phyloP scores from a whole-genome alignment of 2,888 invertebrate genomes.

The Agrilus cyanescens region DNA sequence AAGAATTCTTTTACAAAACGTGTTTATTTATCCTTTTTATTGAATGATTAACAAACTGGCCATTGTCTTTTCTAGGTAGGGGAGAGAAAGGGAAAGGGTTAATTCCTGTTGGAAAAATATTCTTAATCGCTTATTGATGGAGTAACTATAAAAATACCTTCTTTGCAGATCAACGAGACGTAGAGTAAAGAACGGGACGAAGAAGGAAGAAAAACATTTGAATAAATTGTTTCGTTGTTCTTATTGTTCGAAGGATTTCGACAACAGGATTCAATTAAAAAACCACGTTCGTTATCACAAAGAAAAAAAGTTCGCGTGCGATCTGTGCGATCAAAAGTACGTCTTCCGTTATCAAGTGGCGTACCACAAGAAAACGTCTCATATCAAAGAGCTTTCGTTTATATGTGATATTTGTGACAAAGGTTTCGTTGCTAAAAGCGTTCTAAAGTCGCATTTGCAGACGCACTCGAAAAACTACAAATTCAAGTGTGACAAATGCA shows the following conservation, averaged over 20 bases:
- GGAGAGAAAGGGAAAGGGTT: no score
- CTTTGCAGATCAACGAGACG: no score
- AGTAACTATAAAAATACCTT: no score
- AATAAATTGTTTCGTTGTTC: slow-evolving; percentile 26
- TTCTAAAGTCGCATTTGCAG: slow-evolving; percentile 13
- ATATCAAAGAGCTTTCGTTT: slow-evolving; percentile 4
- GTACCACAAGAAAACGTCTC: slow-evolving; percentile 4
- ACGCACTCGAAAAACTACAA: slow-evolving; percentile 13
- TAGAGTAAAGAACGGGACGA: no score
- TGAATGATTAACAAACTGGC: no score
- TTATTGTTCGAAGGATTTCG: slow-evolving; percentile 42
- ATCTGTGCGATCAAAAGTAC: slow-evolving; percentile 4
- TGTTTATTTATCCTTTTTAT: no score
- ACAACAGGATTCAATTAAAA: slow-evolving; percentile 20
- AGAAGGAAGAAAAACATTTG: no score
- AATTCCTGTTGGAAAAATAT: no score
- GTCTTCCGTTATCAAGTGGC: slow-evolving; percentile 3
- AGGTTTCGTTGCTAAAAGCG: slow-evolving; percentile 11
- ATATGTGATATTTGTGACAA: slow-evolving; percentile 12
- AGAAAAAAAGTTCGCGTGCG: slow-evolving; percentile 6
- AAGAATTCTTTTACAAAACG: no score
- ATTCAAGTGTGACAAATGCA: slow-evolving; percentile 23
- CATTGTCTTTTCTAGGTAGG: no score
- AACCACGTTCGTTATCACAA: slow-evolving; percentile 6
- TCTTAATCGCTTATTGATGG: no score